Conservation (phyloP, 2,797 vertebrate genomes). For the Nannoperca australis region DNA sequence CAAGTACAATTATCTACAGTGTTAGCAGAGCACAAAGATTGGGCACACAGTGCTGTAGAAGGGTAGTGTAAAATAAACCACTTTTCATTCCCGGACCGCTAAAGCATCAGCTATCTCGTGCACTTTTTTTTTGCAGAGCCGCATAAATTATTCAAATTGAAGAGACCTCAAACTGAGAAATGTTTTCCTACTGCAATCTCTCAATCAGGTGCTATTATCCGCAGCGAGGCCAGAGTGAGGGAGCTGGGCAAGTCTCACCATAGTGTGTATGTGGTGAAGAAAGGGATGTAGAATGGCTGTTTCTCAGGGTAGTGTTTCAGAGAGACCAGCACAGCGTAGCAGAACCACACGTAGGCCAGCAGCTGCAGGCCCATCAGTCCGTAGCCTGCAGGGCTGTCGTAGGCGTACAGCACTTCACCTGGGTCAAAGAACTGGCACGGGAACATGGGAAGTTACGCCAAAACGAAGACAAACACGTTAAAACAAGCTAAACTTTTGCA, state of each 20-base stretch:
- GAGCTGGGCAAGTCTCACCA: slow-evolving; percentile 85
- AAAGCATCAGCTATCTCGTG: slow-evolving; percentile 45
- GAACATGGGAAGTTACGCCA: slow-evolving; percentile 21
- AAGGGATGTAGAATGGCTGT: slow-evolving; percentile 93
- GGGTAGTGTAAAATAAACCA: slow-evolving; percentile 51
- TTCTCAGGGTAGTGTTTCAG: slow-evolving; percentile 94
- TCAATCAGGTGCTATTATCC: slow-evolving; percentile 35
- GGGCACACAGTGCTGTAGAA: slow-evolving; percentile 27
- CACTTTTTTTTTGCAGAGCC: slow-evolving; percentile 45
- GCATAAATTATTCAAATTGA: slow-evolving; percentile 73
- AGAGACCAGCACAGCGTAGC: slow-evolving; percentile 92
- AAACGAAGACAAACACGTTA: slow-evolving; percentile 1
- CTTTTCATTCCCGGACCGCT: slow-evolving; percentile 29
- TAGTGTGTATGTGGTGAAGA: slow-evolving; percentile 94
- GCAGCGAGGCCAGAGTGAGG: not conserved
- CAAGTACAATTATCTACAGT: slow-evolving; percentile 44
- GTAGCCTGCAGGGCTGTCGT: slow-evolving; percentile 93
- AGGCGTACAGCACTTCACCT: slow-evolving; percentile 93
- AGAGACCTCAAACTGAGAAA: slow-evolving; percentile 48
- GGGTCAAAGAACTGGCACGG: slow-evolving; percentile 92
- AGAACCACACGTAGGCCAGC: slow-evolving; percentile 95
- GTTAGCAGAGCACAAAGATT: slow-evolving; percentile 27
- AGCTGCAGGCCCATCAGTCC: slow-evolving; percentile 93
- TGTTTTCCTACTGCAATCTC: slow-evolving; percentile 42
- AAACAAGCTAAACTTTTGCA: slow-evolving; percentile 24